Evolutionary conservation across 2,797 vertebrate species (phyloP), one percentile per base, ranked within the genome.

Genomic region (Channallabes apus): DNA sequence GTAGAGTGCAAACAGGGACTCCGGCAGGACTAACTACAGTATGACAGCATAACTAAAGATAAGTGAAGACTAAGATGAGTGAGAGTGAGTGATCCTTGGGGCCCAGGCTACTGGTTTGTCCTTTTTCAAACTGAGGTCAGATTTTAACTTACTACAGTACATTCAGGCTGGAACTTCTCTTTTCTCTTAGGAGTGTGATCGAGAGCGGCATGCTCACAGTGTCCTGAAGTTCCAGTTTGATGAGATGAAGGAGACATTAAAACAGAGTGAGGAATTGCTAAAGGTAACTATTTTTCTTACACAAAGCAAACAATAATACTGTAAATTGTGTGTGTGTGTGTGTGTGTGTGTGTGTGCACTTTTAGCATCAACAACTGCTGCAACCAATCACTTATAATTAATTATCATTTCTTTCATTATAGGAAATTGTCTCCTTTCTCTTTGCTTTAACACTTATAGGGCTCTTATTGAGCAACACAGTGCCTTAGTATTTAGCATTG

Each of bases 191-290:
- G 97, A 96, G 72, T 93, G 94, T 3, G 96, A 98, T 87, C 94
- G 95, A 8, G 96, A 98, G 87, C 96, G 92, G 41, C 96, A 97
- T 0, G 91, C 96, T 83, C 96, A 97, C 88, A 88, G 81, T 2
- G 32, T 96, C 46, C 89, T 98, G 85, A 95, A 96, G 88, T 95
- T 97, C 84, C 96, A 97, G 90, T 96, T 97, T 32, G 93, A 90
- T 0, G 96, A 97, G 85, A 94, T 95, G 80, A 96, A 95, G 68
- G 96, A 97, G 76, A 95, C 94, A n/a, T 90, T 98, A 90, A 96
- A 93, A 88, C 94, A 96, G 64, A 95, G 95, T 2, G 96, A 98
- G 76, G 96, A 96, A 80, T 91, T 97, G 92, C 94, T 98, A 56
- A 95, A 92, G 91, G 97, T 98, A 88, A 94, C 95, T 0, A 7